Percentiles rank a stretch among this genome's conserved stretches.
Conservation (phyloP, 2,797 vertebrate species). For the Labroides dimidiatus region DNA sequence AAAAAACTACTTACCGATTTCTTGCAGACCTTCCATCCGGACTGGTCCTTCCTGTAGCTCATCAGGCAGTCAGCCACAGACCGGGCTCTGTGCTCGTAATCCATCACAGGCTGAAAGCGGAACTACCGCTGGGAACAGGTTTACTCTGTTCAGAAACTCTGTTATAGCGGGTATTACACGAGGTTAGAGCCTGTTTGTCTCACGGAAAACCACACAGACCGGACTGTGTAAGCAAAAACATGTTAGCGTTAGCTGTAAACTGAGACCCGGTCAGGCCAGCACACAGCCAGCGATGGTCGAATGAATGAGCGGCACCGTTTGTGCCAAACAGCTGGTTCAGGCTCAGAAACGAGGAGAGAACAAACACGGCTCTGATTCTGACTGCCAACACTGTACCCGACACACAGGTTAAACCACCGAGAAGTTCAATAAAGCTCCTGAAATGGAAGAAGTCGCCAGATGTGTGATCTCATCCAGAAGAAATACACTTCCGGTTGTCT, state of each 20-base stretch:
- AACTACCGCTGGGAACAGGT: neutral
- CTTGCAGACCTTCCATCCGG: slow-evolving; percentile 89
- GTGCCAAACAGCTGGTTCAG: slow-evolving; percentile 1
- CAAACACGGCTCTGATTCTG: accelerated
- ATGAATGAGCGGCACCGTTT: slow-evolving; percentile 58
- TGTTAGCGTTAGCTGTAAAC: neutral
- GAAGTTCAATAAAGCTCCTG: neutral
- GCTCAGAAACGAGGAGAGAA: neutral
- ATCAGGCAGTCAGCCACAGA: slow-evolving; percentile 72
- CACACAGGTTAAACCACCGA: neutral
- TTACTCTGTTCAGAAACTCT: neutral
- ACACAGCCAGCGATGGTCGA: slow-evolving; percentile 50
- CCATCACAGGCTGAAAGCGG: slow-evolving; percentile 58
- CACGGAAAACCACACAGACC: neutral
- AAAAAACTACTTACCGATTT: slow-evolving; percentile 79
- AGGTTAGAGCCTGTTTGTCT: too few species aligned
- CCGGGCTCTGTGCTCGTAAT: slow-evolving; percentile 74
- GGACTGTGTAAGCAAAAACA: neutral
- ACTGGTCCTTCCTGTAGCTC: slow-evolving; percentile 71
- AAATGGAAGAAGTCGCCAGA: neutral
- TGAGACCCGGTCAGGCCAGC: slow-evolving; percentile 18
- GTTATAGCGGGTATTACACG: neutral
- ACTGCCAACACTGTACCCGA: neutral
- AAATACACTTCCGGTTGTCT: slow-evolving; percentile 11
- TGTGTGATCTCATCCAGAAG: neutral